A percentile compares a stretch with the other conserved stretches of the same genome.
These are phyloP conservation scores for Climacteris rufus DNA, from an alignment of 2,113 vertebrate species.

Conservation along the genomic window DNA sequence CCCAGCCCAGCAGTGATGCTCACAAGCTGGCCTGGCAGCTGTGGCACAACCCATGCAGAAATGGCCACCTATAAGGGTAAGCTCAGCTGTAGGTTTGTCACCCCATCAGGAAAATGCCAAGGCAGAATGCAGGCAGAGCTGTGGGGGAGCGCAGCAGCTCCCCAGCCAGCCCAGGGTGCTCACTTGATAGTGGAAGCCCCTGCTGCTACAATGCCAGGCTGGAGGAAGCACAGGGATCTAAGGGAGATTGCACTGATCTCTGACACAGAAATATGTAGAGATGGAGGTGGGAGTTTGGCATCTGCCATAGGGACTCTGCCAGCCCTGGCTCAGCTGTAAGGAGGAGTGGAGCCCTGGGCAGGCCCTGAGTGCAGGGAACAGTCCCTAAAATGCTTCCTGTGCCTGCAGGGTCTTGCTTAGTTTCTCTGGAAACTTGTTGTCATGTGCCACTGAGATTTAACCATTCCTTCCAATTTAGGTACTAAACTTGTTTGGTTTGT, in stretches of 20 bases:
- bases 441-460: not conserved
- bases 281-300: not conserved
- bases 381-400: accelerated
- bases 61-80: not conserved
- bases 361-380: not conserved
- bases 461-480: not conserved
- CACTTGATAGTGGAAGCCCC: accelerated
- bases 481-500: not conserved
- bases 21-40: not conserved
- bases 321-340: accelerated
- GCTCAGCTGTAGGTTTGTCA: not conserved
- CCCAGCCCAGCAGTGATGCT: not conserved
- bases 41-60: not conserved
- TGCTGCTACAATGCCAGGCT: accelerated
- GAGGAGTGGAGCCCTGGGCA: not conserved
- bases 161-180: accelerated
- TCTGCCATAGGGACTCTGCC: not conserved
- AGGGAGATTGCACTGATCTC: not conserved
- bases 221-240: not conserved
- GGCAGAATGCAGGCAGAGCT: not conserved
- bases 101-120: not conserved
- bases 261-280: not conserved
- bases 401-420: not conserved
- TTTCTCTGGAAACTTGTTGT: not conserved
- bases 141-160: accelerated